A percentile compares a stretch with the other conserved stretches of the same genome.
Evolutionary conservation across 2,113 vertebrate species (phyloP).

Genomic region (Diadophis punctatus): DNA sequence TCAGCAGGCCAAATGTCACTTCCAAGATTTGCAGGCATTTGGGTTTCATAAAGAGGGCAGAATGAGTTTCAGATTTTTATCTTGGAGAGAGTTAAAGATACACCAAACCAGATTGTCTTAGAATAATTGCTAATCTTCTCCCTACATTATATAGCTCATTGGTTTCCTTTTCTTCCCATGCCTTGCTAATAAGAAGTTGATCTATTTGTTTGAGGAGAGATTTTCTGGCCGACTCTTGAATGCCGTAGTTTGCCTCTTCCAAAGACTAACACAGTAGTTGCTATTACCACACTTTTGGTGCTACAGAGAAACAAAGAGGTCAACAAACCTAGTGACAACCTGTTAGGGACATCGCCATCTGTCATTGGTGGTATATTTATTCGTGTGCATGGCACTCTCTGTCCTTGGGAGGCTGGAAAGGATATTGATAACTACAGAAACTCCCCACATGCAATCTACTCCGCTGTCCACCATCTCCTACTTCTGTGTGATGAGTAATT

Average conservation of each 20-base stretch:
- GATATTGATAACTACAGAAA: neutral
- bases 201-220: slow-evolving; percentile 56
- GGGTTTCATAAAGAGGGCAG: slow-evolving; percentile 53
- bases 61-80: slow-evolving; percentile 63
- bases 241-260: neutral
- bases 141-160: slow-evolving; percentile 53
- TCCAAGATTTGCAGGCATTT: slow-evolving; percentile 49
- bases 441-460: neutral
- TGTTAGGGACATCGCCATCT: neutral
- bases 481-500: neutral
- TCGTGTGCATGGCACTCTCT: neutral
- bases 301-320: neutral
- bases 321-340: neutral
- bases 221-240: neutral
- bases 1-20: slow-evolving; percentile 53
- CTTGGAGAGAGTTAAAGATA: slow-evolving; percentile 55
- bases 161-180: slow-evolving; percentile 52
- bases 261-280: neutral
- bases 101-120: slow-evolving; percentile 55
- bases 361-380: neutral
- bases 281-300: neutral
- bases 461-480: neutral
- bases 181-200: slow-evolving; percentile 66
- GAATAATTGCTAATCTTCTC: slow-evolving; percentile 66
- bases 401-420: neutral